A percentile compares a stretch with the other conserved stretches of the same genome.
Conservation (phyloP, 1,140 invertebrate genomes). For the Drosophila grimshawi region DNA sequence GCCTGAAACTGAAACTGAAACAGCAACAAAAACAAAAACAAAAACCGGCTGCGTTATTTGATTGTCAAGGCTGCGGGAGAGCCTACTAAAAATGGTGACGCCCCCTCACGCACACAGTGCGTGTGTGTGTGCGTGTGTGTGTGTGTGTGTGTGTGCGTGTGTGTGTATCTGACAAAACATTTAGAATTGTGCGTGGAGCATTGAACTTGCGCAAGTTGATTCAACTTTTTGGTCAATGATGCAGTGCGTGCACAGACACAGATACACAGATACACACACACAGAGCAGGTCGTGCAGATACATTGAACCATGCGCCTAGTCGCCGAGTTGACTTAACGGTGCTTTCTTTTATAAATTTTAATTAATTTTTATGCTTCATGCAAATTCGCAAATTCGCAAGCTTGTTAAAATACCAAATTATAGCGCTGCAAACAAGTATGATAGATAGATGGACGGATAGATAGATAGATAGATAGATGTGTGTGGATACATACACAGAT, state of each 20-base stretch:
- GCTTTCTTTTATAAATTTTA: slow-evolving; percentile 69
- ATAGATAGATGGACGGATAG: slow-evolving; percentile 34
- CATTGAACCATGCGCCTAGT: slow-evolving; percentile 60
- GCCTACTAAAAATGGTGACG: slow-evolving; percentile 31
- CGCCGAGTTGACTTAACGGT: slow-evolving; percentile 47
- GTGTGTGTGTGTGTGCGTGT: slow-evolving; percentile 19
- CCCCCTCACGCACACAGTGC: slow-evolving; percentile 50
- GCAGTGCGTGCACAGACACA: slow-evolving; percentile 55
- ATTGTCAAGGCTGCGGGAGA: slow-evolving; percentile 60
- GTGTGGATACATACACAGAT: slow-evolving; percentile 51
- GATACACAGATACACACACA: slow-evolving; percentile 27
- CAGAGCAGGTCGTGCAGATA: slow-evolving; percentile 38
- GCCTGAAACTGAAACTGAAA: neutral
- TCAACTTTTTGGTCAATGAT: slow-evolving; percentile 59
- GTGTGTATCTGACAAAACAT: slow-evolving; percentile 29
- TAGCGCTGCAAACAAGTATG: slow-evolving; percentile 68
- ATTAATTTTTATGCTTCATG: slow-evolving; percentile 67
- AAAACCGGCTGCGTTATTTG: slow-evolving; percentile 44
- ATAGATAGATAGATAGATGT: slow-evolving; percentile 58
- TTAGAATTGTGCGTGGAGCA: slow-evolving; percentile 59
- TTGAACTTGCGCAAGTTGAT: slow-evolving; percentile 72
- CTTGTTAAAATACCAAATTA: slow-evolving; percentile 62
- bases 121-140: slow-evolving; percentile 41
- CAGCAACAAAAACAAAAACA: neutral
- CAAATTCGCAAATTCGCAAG: slow-evolving; percentile 23